Base-by-base conservation (phyloP, 2,797 vertebrate species). In the Neopelma chrysocephalum region DNA sequence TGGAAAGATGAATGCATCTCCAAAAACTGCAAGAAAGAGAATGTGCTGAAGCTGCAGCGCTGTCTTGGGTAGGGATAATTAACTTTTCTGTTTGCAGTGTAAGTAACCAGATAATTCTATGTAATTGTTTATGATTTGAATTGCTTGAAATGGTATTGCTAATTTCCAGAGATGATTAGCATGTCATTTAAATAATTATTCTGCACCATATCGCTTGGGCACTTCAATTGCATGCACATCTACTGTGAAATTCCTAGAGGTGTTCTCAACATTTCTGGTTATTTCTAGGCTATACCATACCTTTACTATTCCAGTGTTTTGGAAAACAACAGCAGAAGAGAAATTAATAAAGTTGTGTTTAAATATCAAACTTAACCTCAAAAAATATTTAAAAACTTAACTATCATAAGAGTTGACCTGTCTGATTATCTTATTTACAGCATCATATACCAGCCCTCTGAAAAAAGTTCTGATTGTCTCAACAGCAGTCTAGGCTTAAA, bases 101-200 rank as follows among this genome's bases (percentile, higher is more conserved):
- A 95, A 93, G 87, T 79, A 94, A 94, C 89, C 86, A 92, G 92
- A 95, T 96, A 97, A 96, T 89, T 78, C 89, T 89, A 48, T 87
- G 62, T 87, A 96, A 94, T 94, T 96, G 70, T 77, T 79, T 89
- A 87, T 78, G 82, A 96, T 82, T 96, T 96, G 72, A 68, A 82
- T 73, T 96, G 85, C 89, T 88, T 89, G 87, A 95, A 95, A 95
- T 56, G 71, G 57, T 79, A 96, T 82, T 96, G 96, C 85, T 95
- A 95, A 96, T 97, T 96, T 97, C 85, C 95, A 96, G 66, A 1
- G 21, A 81, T 76, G 91, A 96, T 96, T 92, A 92, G 82, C 82
- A 90, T 82, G 84, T 82, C 47, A 91, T 95, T 97, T 96, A 83
- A 96, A 96, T 95, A 97, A 96, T 96, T 90, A 96, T 76, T 93